Percentiles rank a stretch among this genome's conserved stretches.
Evolutionary conservation across 2,113 vertebrate species (phyloP).

Genomic region (Mesitornis unicolor): DNA sequence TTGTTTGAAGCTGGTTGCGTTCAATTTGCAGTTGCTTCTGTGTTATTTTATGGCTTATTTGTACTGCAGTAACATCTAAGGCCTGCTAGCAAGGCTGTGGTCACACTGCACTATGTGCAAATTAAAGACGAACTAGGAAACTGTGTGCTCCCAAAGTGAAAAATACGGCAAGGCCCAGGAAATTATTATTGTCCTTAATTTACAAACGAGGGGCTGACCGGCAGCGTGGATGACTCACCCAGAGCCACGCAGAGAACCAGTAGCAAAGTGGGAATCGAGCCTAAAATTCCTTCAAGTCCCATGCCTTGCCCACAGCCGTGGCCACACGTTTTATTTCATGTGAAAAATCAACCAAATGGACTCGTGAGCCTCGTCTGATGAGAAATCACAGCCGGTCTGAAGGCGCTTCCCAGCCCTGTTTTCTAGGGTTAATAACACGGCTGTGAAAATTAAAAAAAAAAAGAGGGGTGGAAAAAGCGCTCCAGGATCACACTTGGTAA

Average conservation of each 20-base stretch:
- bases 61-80: neutral
- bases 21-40: neutral
- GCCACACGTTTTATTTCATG: neutral
- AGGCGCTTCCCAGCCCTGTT: neutral
- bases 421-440: neutral
- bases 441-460: constrained; percentile 4
- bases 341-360: neutral
- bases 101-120: neutral
- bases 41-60: neutral
- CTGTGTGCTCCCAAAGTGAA: neutral
- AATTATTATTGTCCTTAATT: constrained; percentile 4
- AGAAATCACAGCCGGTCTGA: neutral
- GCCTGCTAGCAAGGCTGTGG: neutral
- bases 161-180: neutral
- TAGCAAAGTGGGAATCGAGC: constrained; percentile 9
- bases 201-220: neutral
- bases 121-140: constrained; percentile 1
- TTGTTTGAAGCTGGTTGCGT: neutral
- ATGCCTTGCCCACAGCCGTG: neutral
- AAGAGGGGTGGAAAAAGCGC: neutral
- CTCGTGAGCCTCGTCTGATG: neutral
- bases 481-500: neutral
- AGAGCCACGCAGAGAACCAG: constrained; percentile 1
- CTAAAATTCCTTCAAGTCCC: neutral
- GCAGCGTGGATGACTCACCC: constrained; percentile 15